Conservation (phyloP, 2,113 vertebrate species). For the Egretta garzetta region DNA sequence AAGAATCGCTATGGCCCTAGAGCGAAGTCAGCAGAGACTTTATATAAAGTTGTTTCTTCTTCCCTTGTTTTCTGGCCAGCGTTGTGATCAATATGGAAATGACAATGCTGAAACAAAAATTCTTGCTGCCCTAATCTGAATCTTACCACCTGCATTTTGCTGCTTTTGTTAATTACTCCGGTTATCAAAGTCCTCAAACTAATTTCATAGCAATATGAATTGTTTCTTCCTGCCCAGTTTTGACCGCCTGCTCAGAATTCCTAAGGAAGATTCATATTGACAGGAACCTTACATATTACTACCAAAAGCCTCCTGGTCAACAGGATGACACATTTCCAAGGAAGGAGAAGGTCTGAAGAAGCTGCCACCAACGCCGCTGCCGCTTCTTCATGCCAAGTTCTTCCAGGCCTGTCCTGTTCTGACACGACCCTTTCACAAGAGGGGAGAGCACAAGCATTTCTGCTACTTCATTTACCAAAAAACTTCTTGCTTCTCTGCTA, state of each 20-base stretch:
- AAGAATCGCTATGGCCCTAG: accelerated
- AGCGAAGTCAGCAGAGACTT: background rate
- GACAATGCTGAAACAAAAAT: background rate
- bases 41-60: background rate
- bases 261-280: background rate
- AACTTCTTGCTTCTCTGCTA: background rate
- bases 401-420: background rate
- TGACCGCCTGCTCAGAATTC: background rate
- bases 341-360: background rate
- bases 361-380: background rate
- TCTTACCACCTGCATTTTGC: background rate
- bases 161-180: background rate
- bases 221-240: background rate
- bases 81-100: background rate
- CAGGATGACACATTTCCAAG: background rate
- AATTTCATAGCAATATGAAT: background rate
- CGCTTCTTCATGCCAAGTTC: background rate
- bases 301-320: background rate
- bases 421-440: background rate
- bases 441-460: background rate
- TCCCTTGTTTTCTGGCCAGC: background rate
- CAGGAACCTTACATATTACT: background rate
- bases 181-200: background rate
- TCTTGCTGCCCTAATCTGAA: background rate
- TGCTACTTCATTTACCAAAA: background rate